These are phyloP conservation scores for Nomada hirtipes DNA, from an alignment of 2,888 invertebrate genomes.

Conservation along the genomic window DNA sequence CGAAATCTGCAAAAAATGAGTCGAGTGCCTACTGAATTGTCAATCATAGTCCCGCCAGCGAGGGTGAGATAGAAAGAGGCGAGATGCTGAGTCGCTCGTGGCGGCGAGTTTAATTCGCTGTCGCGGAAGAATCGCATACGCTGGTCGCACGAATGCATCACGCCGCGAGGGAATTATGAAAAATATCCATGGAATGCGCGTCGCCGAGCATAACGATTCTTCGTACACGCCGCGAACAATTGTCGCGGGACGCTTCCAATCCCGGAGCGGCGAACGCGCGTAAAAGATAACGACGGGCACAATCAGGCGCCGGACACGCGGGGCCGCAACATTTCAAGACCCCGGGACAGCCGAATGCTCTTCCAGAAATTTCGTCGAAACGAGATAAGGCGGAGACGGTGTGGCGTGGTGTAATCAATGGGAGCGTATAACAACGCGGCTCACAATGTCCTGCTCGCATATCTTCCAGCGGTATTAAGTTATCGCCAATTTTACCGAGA, in stretches of 20 bases:
- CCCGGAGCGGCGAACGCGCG: background rate
- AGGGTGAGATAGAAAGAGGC: background rate
- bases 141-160: slow-evolving; percentile 37
- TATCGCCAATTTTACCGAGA: background rate
- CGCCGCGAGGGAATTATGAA: slow-evolving; percentile 30
- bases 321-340: slow-evolving; percentile 49
- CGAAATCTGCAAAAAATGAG: too few species aligned
- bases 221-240: slow-evolving; percentile 40
- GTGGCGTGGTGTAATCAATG: slow-evolving; percentile 42
- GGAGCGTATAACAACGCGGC: slow-evolving; percentile 46
- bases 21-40: too few species aligned
- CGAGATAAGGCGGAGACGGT: slow-evolving; percentile 44
- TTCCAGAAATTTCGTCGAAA: slow-evolving; percentile 60
- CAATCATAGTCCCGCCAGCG: background rate
- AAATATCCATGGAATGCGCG: slow-evolving; percentile 38
- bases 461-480: background rate
- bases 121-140: slow-evolving; percentile 22
- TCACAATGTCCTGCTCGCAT: background rate
- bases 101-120: slow-evolving; percentile 24
- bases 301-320: slow-evolving; percentile 44
- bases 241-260: slow-evolving; percentile 28
- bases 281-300: slow-evolving; percentile 55
- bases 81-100: slow-evolving; percentile 4
- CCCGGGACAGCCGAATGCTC: slow-evolving; percentile 46
- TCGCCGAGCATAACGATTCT: slow-evolving; percentile 21